phyloP scores from a whole-genome alignment of 2,888 invertebrate genomes.

The Drosophila hamatofila region DNA sequence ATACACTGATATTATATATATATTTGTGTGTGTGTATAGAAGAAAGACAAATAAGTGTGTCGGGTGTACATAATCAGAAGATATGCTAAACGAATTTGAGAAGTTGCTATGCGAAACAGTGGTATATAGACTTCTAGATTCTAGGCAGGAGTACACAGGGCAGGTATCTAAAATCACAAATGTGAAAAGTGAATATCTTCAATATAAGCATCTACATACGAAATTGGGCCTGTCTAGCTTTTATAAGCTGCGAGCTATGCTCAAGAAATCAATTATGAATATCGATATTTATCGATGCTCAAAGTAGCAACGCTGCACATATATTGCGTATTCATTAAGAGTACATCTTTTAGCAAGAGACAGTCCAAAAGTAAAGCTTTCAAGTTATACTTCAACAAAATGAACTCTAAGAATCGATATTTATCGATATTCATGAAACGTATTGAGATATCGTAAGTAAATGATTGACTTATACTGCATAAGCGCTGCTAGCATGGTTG shows the following conservation, averaged over 20 bases:
- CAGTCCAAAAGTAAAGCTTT: background rate
- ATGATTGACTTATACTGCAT: background rate
- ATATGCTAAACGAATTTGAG: background rate
- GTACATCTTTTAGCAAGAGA: background rate
- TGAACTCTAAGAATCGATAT: background rate
- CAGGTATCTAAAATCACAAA: background rate
- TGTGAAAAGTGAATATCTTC: no score
- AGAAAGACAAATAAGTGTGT: background rate
- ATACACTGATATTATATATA: background rate
- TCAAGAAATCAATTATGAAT: background rate
- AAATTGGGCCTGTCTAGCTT: background rate
- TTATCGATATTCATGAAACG: background rate
- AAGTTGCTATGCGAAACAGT: background rate
- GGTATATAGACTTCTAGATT: background rate
- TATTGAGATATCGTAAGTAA: background rate
- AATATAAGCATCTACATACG: background rate
- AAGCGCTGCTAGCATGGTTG: background rate
- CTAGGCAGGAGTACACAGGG: no score
- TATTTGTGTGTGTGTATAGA: background rate
- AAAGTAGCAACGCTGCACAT: fast-evolving
- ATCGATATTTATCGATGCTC: background rate
- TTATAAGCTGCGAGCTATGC: background rate
- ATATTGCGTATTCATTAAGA: background rate
- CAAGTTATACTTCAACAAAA: background rate
- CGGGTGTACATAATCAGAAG: background rate